Base-by-base conservation (phyloP, 2,113 vertebrate species). In the Centropus bengalensis region DNA sequence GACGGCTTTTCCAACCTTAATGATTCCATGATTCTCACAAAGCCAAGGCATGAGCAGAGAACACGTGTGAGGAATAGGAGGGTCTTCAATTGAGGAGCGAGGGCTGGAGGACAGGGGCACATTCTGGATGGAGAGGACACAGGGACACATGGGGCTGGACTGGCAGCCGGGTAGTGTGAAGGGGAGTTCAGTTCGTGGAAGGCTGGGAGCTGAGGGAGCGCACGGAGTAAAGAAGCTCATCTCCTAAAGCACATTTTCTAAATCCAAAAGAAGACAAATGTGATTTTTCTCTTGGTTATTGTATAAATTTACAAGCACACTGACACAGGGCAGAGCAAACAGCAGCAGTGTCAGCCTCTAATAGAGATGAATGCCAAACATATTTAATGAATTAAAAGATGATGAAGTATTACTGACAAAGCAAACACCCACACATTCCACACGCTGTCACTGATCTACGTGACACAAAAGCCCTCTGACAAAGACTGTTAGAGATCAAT, bases 321-420 rank as follows among this genome's bases (percentile, higher is more conserved):
- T 88, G 94, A 96, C 95, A 90, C 10, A 15, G 95, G 88, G 88
- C 92, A 93, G 86, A 92, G 91, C 82, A 67, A 88, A 88, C 91
- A 90, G 91, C 86, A 60, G 83, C 14, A 3, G 32, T 76, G 70
- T 45, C 80, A 70, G 28, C 88, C 71, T 77, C 71, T 88, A 86
- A 96, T 70, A 59, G 82, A 95, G 95, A 96, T 26, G 2, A 89
- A 94, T 94, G 95, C 63, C 82, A 91, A 80, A 69, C 40, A 55
- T 51, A 81, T 74, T 83, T 86, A 91, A 95, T 88, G 92, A 90
- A 93, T 86, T 91, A 78, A 56, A 67, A 93, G 85, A 82, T 88
- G 94, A 94, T 94, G 73, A 74, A 96, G 85, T 32, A 18, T 36
- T 83, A 62, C 82, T 91, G 94, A 45, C 85, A 90, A 47, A 83